Conservation (phyloP, 2,797 vertebrate genomes). For the Gobionotothen gibberifrons region DNA sequence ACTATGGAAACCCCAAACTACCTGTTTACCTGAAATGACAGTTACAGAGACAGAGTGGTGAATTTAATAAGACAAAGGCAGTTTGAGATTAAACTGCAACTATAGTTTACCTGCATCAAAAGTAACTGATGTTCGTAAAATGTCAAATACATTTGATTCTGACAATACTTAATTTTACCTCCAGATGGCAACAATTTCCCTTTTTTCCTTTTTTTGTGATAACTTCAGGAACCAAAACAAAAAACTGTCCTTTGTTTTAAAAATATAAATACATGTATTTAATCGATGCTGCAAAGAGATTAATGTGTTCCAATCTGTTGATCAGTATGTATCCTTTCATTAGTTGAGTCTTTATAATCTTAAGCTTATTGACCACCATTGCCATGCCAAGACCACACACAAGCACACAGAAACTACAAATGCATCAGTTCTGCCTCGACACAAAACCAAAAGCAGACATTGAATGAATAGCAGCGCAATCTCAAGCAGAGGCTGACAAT, state of each 20-base stretch:
- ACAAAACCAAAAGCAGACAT: conserved; percentile 56
- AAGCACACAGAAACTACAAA: conserved; percentile 27
- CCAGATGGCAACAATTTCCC: conserved; percentile 74
- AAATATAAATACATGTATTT: not conserved
- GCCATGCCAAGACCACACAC: conserved; percentile 39
- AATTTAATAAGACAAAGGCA: conserved; percentile 26
- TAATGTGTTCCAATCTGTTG: not conserved
- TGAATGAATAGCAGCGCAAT: conserved; percentile 71
- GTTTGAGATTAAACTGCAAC: conserved; percentile 21
- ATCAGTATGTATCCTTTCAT: conserved; percentile 31
- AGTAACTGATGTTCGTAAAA: not conserved
- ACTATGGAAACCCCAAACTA: conserved; percentile 30
- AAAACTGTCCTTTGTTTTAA: not conserved
- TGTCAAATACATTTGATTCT: conserved; percentile 1
- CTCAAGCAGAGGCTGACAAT: conserved; percentile 73
- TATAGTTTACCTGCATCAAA: not conserved
- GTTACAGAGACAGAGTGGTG: conserved; percentile 16
- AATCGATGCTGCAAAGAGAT: not conserved
- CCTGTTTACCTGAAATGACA: conserved; percentile 39
- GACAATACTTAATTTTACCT: conserved; percentile 66
- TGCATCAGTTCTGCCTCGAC: conserved; percentile 43
- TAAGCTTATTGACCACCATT: conserved; percentile 16
- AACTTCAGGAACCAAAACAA: conserved; percentile 24
- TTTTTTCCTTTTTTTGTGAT: conserved; percentile 16
- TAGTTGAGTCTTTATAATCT: conserved; percentile 20